Evolutionary conservation across 1,140 invertebrate genomes (phyloP), one percentile per base, ranked within the genome.

Genomic region (Condylostylus longicornis): DNA sequence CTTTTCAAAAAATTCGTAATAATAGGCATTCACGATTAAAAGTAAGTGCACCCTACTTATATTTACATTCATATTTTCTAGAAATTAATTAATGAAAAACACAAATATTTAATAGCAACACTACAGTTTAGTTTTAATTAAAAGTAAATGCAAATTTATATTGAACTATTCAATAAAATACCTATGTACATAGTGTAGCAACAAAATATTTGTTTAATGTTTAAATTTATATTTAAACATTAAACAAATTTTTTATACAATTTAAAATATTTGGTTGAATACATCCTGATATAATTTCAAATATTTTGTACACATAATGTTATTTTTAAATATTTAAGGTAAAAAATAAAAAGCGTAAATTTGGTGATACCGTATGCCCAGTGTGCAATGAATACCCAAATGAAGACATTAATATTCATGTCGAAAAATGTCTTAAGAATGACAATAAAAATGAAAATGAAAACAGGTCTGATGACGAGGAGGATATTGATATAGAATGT

Each of bases 341-440:
- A 20, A 36, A 61, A 48, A 51, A 50, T 9, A 43, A 71, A 20
- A 75, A 77, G 52, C 59, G 74, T 44, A 71, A 73, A 61, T 60
- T 66, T 13, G 72, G 75, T 49, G 67, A 79, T n/a, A 52, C 72
- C 5, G 55, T 69, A 0, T 87, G 83, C 58, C 82, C 84, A 3
- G 73, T 86, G 14, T 87, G 83, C 51, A 81, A 70, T 46, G 72
- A 77, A 38, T 69, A 67, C 15, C 71, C 69, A 3, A 61, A 71
- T 5, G 74, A 82, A 42, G 78, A 83, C 49, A 67, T 86, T 4
- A 80, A 82, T 49, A 65, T 72, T 31, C 83, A 86, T 58, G 80
- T 82, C 0, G 82, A 85, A 48, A 53, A 72, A 22, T 88, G 82
- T 51, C 58, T 86, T 5, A 53, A 53, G 33, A 69, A 58, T 44